Percentiles rank a stretch among this genome's conserved stretches.
These are phyloP conservation scores for Alcedo atthis DNA, from an alignment of 2,797 vertebrate genomes.

Conservation along the genomic window DNA sequence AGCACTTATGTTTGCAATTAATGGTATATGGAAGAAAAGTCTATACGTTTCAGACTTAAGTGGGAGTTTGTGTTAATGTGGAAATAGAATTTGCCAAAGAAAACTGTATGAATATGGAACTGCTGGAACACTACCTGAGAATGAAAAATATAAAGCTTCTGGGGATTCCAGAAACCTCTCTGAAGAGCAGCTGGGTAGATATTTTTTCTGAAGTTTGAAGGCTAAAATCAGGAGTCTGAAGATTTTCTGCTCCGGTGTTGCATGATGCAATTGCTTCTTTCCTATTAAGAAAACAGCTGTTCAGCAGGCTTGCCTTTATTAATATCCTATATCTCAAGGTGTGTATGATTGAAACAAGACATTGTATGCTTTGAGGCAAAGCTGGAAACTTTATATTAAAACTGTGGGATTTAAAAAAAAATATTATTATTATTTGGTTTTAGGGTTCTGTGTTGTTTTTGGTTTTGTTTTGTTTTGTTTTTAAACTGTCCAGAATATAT, in stretches of 20 bases:
- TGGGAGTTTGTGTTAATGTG: constrained; percentile 15
- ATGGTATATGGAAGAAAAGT: not conserved
- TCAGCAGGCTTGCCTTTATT: constrained; percentile 20
- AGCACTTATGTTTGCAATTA: not conserved
- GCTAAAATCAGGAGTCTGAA: not conserved
- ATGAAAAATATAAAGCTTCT: constrained; percentile 27
- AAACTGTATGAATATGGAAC: constrained; percentile 30
- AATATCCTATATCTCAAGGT: not conserved
- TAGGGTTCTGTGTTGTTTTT: not conserved
- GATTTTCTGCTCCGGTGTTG: constrained; percentile 10
- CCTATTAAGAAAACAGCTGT: not conserved
- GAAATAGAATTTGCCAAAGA: constrained; percentile 48
- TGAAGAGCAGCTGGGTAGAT: constrained; percentile 32
- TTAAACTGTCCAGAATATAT: not conserved
- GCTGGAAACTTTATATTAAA: not conserved
- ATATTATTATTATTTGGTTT: too few species aligned
- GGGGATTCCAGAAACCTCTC: constrained; percentile 20
- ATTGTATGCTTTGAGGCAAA: not conserved
- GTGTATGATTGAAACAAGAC: constrained; percentile 33
- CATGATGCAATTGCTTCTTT: constrained; percentile 27
- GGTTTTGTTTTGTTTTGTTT: not conserved
- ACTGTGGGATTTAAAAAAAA: not conserved
- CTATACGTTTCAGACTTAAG: not conserved
- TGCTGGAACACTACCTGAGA: constrained; percentile 37
- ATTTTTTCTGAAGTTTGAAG: constrained; percentile 31